A percentile compares a stretch with the other conserved stretches of the same genome.
These are phyloP conservation scores for Thera britannica DNA, from an alignment of 2,888 invertebrate genomes.

Conservation along the genomic window DNA sequence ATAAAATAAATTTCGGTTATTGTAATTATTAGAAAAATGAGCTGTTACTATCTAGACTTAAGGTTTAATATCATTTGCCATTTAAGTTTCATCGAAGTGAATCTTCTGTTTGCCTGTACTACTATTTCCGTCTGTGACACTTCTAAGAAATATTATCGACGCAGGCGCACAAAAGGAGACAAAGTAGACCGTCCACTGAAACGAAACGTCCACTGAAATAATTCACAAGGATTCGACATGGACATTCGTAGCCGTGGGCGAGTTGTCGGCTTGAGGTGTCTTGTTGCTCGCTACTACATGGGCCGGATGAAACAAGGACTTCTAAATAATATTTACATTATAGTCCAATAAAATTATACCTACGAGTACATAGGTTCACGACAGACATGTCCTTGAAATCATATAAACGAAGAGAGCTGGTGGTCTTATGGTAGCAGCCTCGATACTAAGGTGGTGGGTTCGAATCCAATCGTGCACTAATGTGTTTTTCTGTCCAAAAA, in stretches of 20 bases:
- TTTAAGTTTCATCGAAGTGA: slow-evolving; percentile 2
- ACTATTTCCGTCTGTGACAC: slow-evolving; percentile 33
- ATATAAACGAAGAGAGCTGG: too few species aligned
- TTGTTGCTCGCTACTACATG: slow-evolving; percentile 47
- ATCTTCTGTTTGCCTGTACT: slow-evolving; percentile 2
- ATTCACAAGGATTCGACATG: slow-evolving; percentile 77
- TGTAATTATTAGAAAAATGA: background rate
- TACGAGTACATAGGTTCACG: too few species aligned
- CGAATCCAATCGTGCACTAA: too few species aligned
- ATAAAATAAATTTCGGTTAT: background rate
- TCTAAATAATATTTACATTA: slow-evolving; percentile 8
- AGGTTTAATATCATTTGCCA: background rate
- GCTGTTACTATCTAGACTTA: background rate
- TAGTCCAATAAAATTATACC: background rate
- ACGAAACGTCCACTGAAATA: slow-evolving; percentile 69
- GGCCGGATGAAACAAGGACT: slow-evolving; percentile 27
- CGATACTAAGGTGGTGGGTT: too few species aligned
- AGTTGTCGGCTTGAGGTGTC: slow-evolving; percentile 66
- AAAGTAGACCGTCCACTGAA: slow-evolving; percentile 67
- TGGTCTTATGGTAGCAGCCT: too few species aligned
- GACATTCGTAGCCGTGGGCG: slow-evolving; percentile 69
- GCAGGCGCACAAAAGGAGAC: slow-evolving; percentile 60
- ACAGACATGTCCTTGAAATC: too few species aligned
- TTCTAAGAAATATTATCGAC: slow-evolving; percentile 67
- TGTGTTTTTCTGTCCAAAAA: too few species aligned